Percentiles rank a stretch among this genome's conserved stretches.
Evolutionary conservation across 1,140 invertebrate species (phyloP).

Genomic region (Zaprionus camerounensis): DNA sequence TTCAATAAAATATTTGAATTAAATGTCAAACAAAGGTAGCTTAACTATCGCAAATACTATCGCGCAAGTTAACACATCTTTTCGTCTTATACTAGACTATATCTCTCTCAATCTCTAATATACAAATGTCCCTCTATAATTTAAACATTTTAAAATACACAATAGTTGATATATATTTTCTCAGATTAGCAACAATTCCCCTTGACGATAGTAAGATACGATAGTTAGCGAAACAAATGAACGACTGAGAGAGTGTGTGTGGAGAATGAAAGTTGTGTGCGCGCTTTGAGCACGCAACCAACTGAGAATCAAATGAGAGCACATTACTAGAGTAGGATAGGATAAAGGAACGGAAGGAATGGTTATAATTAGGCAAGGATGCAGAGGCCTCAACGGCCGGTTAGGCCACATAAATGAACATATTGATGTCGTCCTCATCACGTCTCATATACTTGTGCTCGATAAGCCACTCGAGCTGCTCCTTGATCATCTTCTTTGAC

Average conservation of each 20-base stretch:
- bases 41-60: constrained; percentile 8
- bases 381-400: constrained; percentile 84
- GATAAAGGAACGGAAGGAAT: constrained; percentile 21
- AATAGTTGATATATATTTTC: constrained; percentile 3
- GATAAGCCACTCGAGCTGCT: constrained; percentile 99
- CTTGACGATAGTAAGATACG: background rate
- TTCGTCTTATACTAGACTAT: background rate
- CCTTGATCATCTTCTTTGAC: constrained; percentile 99
- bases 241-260: constrained; percentile 10
- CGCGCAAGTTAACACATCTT: constrained; percentile 7
- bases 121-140: background rate
- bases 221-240: constrained; percentile 4
- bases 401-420: constrained; percentile 98
- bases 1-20: constrained; percentile 14
- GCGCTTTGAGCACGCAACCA: constrained; percentile 37
- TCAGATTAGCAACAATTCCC: background rate
- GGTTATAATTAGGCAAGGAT: constrained; percentile 43
- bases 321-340: constrained; percentile 5
- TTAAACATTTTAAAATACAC: constrained; percentile 7
- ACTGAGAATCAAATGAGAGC: constrained; percentile 15
- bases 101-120: background rate
- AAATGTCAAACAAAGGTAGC: constrained; percentile 22
- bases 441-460: constrained; percentile 99
- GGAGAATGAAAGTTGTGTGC: constrained; percentile 9
- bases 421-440: constrained; percentile 98